phyloP scores from a whole-genome alignment of 2,797 vertebrate genomes.

The Stomatorhinus walkeri region DNA sequence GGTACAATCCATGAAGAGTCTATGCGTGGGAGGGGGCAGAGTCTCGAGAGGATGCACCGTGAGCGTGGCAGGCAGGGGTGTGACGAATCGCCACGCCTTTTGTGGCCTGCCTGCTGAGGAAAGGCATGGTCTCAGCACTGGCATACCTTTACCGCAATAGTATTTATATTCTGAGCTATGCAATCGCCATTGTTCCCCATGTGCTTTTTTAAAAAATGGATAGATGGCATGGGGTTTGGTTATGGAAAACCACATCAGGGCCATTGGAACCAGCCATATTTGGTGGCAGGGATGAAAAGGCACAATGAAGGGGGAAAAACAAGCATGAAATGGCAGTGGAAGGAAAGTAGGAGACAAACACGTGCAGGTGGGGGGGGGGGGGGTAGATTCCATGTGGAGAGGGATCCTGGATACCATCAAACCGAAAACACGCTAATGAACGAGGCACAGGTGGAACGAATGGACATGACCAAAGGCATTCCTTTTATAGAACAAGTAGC shows the following conservation, averaged over 20 bases:
- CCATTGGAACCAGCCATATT: neutral
- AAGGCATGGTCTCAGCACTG: neutral
- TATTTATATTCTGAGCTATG: neutral
- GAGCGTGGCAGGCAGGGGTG: neutral
- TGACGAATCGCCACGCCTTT: neutral
- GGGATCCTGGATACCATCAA: neutral
- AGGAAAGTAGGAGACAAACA: neutral
- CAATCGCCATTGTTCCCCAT: neutral
- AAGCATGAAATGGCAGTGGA: neutral
- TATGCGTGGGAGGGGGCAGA: neutral
- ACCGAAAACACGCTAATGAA: neutral
- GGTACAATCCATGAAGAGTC: neutral
- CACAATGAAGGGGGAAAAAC: neutral
- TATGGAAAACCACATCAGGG: neutral
- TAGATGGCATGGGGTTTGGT: neutral
- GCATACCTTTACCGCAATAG: neutral
- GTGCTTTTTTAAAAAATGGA: neutral
- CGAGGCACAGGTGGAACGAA: neutral
- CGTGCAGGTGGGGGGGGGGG: neutral
- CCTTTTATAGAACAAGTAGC: neutral
- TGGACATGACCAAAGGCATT: neutral
- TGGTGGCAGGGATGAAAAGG: neutral
- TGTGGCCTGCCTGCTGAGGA: neutral
- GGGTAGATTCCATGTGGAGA: neutral
- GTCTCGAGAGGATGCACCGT: neutral